These are phyloP conservation scores for Synchiropus splendidus DNA, from an alignment of 2,113 vertebrate genomes.

Conservation along the genomic window DNA sequence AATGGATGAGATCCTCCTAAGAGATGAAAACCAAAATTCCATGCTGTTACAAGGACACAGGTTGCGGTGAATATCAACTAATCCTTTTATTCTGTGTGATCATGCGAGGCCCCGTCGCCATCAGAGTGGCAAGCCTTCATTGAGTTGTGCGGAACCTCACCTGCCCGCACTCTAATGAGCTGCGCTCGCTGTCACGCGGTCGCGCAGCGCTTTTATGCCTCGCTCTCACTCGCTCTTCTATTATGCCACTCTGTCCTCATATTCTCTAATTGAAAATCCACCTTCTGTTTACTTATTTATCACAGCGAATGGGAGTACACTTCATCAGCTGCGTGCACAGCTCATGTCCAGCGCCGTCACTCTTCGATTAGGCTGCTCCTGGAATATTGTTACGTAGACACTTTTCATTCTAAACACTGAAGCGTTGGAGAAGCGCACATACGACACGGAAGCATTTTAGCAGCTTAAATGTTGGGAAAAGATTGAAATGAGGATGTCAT, in stretches of 20 bases:
- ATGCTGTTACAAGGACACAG: constrained; percentile 46
- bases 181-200: constrained; percentile 17
- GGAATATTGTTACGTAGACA: no score
- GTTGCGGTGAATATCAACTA: constrained; percentile 54
- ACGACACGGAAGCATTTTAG: no score
- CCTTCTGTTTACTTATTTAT: constrained; percentile 26
- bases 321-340: neutral
- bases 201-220: constrained; percentile 1
- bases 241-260: constrained; percentile 5
- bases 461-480: no score
- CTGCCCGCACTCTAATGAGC: constrained; percentile 37
- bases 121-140: constrained; percentile 6
- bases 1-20: constrained; percentile 61
- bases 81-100: constrained; percentile 31
- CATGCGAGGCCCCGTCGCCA: constrained; percentile 9
- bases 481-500: no score
- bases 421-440: no score
- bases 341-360: neutral
- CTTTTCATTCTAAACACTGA: no score
- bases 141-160: constrained; percentile 24
- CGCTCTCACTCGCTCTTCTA: constrained; percentile 10
- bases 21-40: constrained; percentile 55
- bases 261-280: constrained; percentile 15
- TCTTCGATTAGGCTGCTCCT: neutral
- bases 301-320: neutral